Evolutionary conservation across 1,140 invertebrate species (phyloP), one percentile per base, ranked within the genome.

Genomic region (Drusus annulatus): DNA sequence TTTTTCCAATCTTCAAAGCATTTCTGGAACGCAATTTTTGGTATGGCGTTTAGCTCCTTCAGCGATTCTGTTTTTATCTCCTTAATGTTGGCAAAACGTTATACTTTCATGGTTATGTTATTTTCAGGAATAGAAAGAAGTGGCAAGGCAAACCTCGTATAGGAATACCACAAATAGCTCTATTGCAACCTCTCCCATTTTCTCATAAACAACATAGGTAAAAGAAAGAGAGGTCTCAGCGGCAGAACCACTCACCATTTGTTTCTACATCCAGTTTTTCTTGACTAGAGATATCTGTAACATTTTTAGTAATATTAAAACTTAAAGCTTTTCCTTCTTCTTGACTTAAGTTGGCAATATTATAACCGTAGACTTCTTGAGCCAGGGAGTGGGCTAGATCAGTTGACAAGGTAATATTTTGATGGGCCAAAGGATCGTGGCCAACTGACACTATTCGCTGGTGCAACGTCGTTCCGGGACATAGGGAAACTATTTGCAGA

Each of bases 401-500:
- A 81, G 74, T 80, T 13, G 83, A 84, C 28, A 84, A 74, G 75
- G 36, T 86, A 78, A 63, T 86, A 76, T 36, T 85, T 73, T 2
- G 88, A 85, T 78, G 91, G 91, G 91, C 89, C 2, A 94, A 83
- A 0, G 92, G 94, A 88, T 96, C 95, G 73, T 93, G 91, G 2
- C 97, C 97, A 15, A 98, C 95, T 79, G 95, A 94, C 60, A 98
- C 88, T 79, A 98, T 95, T 75, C 95, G 90, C 85, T 97, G 94
- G 89, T 98, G 96, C 62, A 93, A 90, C 71, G 94, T 93, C 0
- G 94, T 95, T 84, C 95, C 96, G 7, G 94, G 92, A 15, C 96
- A 97, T 63, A 98, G 93, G 88, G 98, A 96, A n/a, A 97, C 89
- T 52, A 96, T 92, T 86, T 98, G 97, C 50, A 98, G 90, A 10